Evolutionary conservation across 2,888 invertebrate species (phyloP).

Genomic region (Atethmia centrago): DNA sequence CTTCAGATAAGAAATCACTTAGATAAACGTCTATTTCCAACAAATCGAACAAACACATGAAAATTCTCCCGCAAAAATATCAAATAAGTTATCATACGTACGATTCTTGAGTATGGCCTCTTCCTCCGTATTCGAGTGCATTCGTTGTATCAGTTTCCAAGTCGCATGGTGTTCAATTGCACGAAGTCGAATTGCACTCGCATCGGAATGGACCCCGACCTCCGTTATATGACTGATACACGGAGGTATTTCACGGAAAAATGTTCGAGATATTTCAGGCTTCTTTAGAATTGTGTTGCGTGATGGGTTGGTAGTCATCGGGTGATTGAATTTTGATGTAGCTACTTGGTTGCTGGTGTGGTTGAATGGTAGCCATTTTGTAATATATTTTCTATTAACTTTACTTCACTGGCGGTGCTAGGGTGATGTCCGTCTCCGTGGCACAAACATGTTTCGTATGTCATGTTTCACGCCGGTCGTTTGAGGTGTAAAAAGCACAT

Average conservation of each 20-base stretch:
- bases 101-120: conserved; percentile 28
- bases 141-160: conserved; percentile 86
- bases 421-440: neutral
- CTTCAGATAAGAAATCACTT: conserved; percentile 6
- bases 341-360: conserved; percentile 1
- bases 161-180: conserved; percentile 86
- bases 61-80: conserved; percentile 26
- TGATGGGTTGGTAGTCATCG: conserved; percentile 40
- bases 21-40: neutral
- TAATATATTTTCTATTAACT: conserved; percentile 1
- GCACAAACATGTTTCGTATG: neutral
- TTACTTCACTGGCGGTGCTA: neutral
- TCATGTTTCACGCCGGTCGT: neutral
- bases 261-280: conserved; percentile 48
- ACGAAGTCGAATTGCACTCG: conserved; percentile 75
- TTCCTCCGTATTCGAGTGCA: conserved; percentile 62
- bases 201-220: conserved; percentile 65
- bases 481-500: neutral
- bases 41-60: neutral
- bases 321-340: conserved; percentile 49
- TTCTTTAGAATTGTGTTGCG: conserved; percentile 32
- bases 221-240: conserved; percentile 57
- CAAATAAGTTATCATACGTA: conserved; percentile 48
- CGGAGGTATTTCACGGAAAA: conserved; percentile 54
- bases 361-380: neutral